phyloP scores from a whole-genome alignment of 2,113 vertebrate species.

The Heterocephalus glaber region DNA sequence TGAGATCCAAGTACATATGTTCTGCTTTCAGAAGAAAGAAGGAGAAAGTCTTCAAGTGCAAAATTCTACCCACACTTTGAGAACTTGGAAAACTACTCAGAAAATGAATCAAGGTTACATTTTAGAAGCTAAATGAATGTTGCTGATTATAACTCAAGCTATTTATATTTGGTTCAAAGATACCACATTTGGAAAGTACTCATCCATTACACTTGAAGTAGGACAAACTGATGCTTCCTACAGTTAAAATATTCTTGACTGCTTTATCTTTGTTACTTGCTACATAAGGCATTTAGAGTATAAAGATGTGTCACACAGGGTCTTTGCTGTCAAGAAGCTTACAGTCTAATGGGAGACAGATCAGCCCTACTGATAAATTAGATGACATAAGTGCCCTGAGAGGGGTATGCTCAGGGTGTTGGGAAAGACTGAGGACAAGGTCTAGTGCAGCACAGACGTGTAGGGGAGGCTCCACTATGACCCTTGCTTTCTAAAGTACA shows the following conservation, averaged over 20 bases:
- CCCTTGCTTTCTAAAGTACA: not conserved
- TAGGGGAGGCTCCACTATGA: not conserved
- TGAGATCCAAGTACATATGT: not conserved
- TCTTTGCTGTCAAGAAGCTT: not conserved
- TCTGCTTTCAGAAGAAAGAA: not conserved
- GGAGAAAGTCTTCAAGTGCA: not conserved
- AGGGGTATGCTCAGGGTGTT: not conserved
- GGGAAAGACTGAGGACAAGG: not conserved
- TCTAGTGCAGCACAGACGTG: not conserved
- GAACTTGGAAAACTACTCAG: not conserved
- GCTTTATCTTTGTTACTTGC: not conserved
- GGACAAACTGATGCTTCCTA: not conserved
- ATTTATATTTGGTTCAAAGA: not conserved
- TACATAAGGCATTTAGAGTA: not conserved
- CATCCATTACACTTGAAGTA: not conserved
- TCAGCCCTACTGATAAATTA: too few relatives aligned
- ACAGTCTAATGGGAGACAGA: not conserved
- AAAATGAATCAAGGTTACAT: not conserved
- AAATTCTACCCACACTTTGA: not conserved
- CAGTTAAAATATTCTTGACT: not conserved
- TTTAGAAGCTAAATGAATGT: conserved; percentile 16
- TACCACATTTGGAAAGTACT: not conserved
- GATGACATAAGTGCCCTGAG: not conserved
- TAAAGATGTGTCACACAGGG: not conserved
- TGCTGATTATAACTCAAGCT: not conserved